A percentile compares a stretch with the other conserved stretches of the same genome.
phyloP scores from a whole-genome alignment of 2,797 vertebrate genomes.

The Hydrophis major region DNA sequence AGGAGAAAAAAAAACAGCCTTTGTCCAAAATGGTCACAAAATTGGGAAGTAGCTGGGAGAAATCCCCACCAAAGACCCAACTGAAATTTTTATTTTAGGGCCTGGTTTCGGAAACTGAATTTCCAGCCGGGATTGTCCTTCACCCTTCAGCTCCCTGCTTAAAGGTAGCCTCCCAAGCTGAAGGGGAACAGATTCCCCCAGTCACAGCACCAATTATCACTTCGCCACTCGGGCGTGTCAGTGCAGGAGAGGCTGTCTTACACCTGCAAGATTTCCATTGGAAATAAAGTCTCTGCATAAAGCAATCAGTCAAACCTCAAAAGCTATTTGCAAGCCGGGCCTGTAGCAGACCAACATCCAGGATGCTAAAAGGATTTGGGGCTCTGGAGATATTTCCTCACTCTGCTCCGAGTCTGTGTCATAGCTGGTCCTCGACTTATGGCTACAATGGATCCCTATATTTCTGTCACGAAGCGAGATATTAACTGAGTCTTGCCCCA shows the following conservation, averaged over 20 bases:
- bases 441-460: no score
- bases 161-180: not conserved
- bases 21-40: not conserved
- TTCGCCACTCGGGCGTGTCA: not conserved
- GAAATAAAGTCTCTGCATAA: not conserved
- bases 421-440: no score
- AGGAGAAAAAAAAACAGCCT: not conserved
- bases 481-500: no score
- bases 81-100: not conserved
- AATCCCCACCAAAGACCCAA: no score
- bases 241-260: not conserved
- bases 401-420: rapidly evolving
- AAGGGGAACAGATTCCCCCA: not conserved
- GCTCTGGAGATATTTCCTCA: not conserved
- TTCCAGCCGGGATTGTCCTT: not conserved
- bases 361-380: not conserved
- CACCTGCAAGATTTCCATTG: not conserved
- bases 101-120: not conserved
- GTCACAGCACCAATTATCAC: not conserved
- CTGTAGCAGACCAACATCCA: not conserved
- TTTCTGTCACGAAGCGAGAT: no score
- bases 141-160: not conserved
- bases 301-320: not conserved
- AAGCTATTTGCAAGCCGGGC: not conserved
- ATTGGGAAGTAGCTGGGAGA: no score